Conservation (phyloP, 2,113 vertebrate genomes). For the Lutjanus erythropterus region DNA sequence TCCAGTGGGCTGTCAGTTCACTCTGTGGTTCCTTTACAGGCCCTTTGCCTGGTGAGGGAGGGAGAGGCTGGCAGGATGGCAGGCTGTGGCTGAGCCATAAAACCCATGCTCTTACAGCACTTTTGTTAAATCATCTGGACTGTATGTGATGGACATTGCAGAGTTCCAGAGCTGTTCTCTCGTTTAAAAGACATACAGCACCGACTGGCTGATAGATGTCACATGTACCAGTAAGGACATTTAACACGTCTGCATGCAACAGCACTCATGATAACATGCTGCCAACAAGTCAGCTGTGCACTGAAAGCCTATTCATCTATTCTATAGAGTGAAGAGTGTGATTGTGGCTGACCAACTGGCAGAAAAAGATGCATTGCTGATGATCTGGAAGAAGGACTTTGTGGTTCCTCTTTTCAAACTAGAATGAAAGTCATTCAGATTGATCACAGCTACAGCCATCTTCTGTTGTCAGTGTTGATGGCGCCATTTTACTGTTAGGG, state of each 20-base stretch:
- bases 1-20: slow-evolving; percentile 65
- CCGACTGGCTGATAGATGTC: not conserved
- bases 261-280: slow-evolving; percentile 32
- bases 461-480: not conserved
- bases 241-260: slow-evolving; percentile 6
- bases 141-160: slow-evolving; percentile 33
- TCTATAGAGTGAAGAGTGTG: slow-evolving; percentile 13
- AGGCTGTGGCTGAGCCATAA: slow-evolving; percentile 57
- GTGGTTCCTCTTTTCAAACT: slow-evolving; percentile 10
- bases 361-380: slow-evolving; percentile 3
- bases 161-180: slow-evolving; percentile 24
- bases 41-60: slow-evolving; percentile 52
- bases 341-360: slow-evolving; percentile 26
- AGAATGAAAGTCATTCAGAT: not conserved
- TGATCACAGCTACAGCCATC: not conserved
- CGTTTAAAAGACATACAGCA: slow-evolving; percentile 25
- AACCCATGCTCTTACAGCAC: slow-evolving; percentile 50
- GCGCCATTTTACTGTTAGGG: not conserved
- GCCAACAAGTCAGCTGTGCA: slow-evolving; percentile 7
- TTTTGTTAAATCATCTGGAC: slow-evolving; percentile 54
- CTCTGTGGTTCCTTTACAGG: slow-evolving; percentile 59
- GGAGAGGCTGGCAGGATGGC: slow-evolving; percentile 54
- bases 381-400: slow-evolving; percentile 22
- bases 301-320: slow-evolving; percentile 6
- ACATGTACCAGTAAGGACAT: slow-evolving; percentile 20